Evolutionary conservation across 1,140 invertebrate genomes (phyloP).

Genomic region (Apolygus lucorum): DNA sequence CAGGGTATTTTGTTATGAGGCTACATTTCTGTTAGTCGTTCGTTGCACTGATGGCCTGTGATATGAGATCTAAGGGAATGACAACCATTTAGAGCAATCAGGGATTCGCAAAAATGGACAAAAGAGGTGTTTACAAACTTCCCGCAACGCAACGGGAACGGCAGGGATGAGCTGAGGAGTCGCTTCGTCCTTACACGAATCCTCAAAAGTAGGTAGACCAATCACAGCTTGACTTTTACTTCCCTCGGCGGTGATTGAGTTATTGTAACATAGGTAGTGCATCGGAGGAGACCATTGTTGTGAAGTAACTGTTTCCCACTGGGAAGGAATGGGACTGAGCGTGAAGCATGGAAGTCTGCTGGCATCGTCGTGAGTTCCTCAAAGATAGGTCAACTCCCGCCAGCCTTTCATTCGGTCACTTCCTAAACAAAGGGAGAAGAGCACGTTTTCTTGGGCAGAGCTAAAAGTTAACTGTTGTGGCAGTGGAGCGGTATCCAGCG

Average conservation of each 20-base stretch:
- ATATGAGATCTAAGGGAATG: no score
- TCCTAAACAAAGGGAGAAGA: neutral
- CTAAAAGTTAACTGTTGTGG: neutral
- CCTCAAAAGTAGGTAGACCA: neutral
- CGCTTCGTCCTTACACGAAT: no score
- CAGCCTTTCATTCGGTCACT: neutral
- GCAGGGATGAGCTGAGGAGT: no score
- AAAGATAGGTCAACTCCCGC: neutral
- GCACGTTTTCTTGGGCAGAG: neutral
- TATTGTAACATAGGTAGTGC: neutral
- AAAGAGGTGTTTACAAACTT: no score
- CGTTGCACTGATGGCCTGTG: no score
- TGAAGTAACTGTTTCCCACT: neutral
- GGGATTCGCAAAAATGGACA: no score
- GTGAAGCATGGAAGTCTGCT: neutral
- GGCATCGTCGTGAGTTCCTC: neutral
- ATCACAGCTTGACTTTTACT: neutral
- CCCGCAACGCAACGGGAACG: no score
- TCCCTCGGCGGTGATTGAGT: neutral
- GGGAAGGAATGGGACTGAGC: neutral
- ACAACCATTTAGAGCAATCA: no score
- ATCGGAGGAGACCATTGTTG: neutral
- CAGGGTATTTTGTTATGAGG: no score
- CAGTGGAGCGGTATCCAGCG: no score
- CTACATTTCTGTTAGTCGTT: no score